A percentile compares a stretch with the other conserved stretches of the same genome.
These are phyloP conservation scores for Rhinatrema bivittatum DNA, from an alignment of 2,797 vertebrate genomes.

Conservation along the genomic window DNA sequence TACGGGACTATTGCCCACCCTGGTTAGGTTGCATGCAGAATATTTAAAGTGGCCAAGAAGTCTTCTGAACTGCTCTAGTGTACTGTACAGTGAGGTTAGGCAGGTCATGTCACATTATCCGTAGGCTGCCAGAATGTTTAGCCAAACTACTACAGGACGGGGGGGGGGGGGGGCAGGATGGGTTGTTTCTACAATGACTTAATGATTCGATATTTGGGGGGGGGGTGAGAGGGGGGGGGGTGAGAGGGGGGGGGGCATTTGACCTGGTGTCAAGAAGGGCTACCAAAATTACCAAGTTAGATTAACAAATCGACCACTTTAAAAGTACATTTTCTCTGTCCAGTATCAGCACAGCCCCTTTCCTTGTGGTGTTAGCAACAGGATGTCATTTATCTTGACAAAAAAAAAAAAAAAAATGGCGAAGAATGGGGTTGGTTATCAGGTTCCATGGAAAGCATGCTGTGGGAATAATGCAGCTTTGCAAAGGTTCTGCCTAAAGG, in stretches of 20 bases:
- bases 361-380: not conserved
- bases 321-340: not conserved
- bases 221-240: slow-evolving; percentile 28
- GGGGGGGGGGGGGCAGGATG: too few species aligned
- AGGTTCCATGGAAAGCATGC: slow-evolving; percentile 11
- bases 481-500: slow-evolving; percentile 32
- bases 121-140: too few species aligned
- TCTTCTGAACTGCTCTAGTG: too few species aligned
- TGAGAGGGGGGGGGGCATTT: too few species aligned
- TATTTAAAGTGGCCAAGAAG: too few species aligned
- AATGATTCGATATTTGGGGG: not conserved
- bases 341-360: not conserved
- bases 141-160: too few species aligned
- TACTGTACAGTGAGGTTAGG: too few species aligned
- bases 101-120: too few species aligned
- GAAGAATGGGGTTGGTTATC: slow-evolving; percentile 2
- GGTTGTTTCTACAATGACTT: too few species aligned
- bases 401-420: too few species aligned
- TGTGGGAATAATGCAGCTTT: slow-evolving; percentile 12
- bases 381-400: not conserved
- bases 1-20: too few species aligned
- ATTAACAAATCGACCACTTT: slow-evolving; percentile 15
- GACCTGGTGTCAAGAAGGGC: slow-evolving; percentile 12
- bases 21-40: too few species aligned
- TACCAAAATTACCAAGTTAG: slow-evolving; percentile 31